Conservation (phyloP, 2,888 invertebrate genomes). For the Coenonympha arcania region DNA sequence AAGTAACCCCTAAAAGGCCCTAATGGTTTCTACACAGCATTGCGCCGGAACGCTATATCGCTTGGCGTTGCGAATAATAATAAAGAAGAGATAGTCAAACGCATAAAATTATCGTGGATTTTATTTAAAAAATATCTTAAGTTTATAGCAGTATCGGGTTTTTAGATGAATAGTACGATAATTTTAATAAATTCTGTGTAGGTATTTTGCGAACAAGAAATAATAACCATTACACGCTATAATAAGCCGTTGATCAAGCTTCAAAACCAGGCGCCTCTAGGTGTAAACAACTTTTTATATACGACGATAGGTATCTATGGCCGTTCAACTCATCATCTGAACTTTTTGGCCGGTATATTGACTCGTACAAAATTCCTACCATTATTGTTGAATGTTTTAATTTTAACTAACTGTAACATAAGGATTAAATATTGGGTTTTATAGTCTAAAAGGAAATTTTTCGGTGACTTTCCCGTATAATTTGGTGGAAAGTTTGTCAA, state of each 20-base stretch:
- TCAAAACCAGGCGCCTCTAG: slow-evolving; percentile 20
- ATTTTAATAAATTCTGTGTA: background rate
- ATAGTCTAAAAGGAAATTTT: background rate
- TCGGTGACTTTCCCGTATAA: too few species aligned
- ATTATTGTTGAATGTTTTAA: background rate
- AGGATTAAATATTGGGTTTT: slow-evolving; percentile 1
- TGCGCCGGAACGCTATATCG: too few species aligned
- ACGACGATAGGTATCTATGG: slow-evolving; percentile 21
- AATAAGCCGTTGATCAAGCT: slow-evolving; percentile 7
- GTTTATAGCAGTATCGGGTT: background rate
- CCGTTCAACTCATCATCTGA: slow-evolving; percentile 25
- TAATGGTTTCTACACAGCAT: too few species aligned
- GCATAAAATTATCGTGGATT: too few species aligned
- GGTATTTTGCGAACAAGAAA: background rate
- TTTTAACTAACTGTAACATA: too few species aligned
- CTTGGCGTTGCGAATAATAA: background rate
- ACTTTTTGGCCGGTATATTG: slow-evolving; percentile 13
- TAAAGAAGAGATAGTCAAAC: too few species aligned
- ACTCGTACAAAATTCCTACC: slow-evolving; percentile 6
- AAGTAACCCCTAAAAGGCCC: too few species aligned
- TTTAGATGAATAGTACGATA: background rate
- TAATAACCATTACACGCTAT: background rate
- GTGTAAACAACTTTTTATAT: slow-evolving; percentile 38
- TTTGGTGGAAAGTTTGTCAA: too few species aligned
- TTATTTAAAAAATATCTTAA: background rate